Evolutionary conservation across 2,888 invertebrate genomes (phyloP).

Genomic region (Aleiodes alternator): DNA sequence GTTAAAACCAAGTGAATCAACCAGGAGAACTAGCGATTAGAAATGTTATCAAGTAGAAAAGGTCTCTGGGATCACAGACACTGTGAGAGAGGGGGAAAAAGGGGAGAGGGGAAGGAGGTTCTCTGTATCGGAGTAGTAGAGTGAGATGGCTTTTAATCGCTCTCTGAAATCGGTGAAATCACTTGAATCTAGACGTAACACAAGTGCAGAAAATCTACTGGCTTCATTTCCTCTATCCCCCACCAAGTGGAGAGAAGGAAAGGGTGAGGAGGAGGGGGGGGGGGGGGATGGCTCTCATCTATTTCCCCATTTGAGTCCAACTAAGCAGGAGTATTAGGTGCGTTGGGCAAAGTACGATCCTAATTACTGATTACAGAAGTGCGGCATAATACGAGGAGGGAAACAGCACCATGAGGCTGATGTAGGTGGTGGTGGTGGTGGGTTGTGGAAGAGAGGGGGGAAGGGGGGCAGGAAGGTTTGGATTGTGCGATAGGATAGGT

Average conservation of each 20-base stretch:
- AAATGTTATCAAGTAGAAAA: conserved; percentile 31
- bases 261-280: no score
- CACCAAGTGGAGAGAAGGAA: not conserved
- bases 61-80: conserved; percentile 24
- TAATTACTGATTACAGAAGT: conserved; percentile 67
- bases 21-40: conserved; percentile 28
- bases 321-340: conserved; percentile 50
- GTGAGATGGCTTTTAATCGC: conserved; percentile 35
- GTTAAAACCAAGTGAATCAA: conserved; percentile 32
- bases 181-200: conserved; percentile 34
- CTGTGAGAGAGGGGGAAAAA: no score
- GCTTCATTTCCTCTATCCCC: conserved; percentile 31
- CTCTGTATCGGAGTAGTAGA: conserved; percentile 41
- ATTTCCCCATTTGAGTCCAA: conserved; percentile 33
- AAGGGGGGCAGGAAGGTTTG: conserved; percentile 44
- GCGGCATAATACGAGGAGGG: conserved; percentile 40
- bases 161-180: conserved; percentile 41
- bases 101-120: not conserved
- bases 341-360: conserved; percentile 61
- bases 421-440: conserved; percentile 39
- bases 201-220: conserved; percentile 32
- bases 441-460: not conserved
- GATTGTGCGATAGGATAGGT: conserved; percentile 43
- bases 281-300: not conserved
- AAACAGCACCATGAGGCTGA: not conserved